These are phyloP conservation scores for Pachyseris speciosa DNA, from an alignment of 64 coral and sea anemone genomes.

Conservation along the genomic window DNA sequence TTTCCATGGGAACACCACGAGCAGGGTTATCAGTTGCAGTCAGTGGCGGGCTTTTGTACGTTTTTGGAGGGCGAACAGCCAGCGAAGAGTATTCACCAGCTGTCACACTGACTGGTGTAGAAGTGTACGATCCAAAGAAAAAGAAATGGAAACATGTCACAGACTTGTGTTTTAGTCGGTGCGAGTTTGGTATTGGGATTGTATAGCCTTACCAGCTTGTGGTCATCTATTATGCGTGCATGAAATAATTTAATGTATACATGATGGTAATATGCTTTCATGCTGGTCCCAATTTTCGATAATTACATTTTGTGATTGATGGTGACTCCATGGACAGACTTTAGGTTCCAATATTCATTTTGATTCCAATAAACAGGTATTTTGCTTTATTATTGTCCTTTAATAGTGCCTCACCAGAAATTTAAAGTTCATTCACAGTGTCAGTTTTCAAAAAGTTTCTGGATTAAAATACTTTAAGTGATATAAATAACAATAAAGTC, in stretches of 20 bases:
- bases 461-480: too few species aligned
- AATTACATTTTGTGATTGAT: too few species aligned
- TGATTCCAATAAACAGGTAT: too few species aligned
- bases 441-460: too few species aligned
- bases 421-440: too few species aligned
- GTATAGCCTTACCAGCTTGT: slow-evolving; percentile 16
- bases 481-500: too few species aligned
- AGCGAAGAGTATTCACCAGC: slow-evolving; percentile 76
- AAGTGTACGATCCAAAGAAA: slow-evolving; percentile 76
- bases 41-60: slow-evolving; percentile 69
- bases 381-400: too few species aligned
- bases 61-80: slow-evolving; percentile 75
- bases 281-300: too few species aligned
- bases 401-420: too few species aligned
- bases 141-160: slow-evolving; percentile 71
- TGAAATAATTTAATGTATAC: neutral
- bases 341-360: too few species aligned
- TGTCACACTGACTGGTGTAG: slow-evolving; percentile 78
- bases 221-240: neutral
- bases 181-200: slow-evolving; percentile 75
- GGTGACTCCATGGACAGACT: too few species aligned
- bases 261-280: too few species aligned
- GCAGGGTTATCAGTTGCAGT: slow-evolving; percentile 73
- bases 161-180: slow-evolving; percentile 75
- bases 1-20: slow-evolving; percentile 62